Evolutionary conservation across 2,113 vertebrate genomes (phyloP), one percentile per base, ranked within the genome.

Genomic region (Catharus minimus): DNA sequence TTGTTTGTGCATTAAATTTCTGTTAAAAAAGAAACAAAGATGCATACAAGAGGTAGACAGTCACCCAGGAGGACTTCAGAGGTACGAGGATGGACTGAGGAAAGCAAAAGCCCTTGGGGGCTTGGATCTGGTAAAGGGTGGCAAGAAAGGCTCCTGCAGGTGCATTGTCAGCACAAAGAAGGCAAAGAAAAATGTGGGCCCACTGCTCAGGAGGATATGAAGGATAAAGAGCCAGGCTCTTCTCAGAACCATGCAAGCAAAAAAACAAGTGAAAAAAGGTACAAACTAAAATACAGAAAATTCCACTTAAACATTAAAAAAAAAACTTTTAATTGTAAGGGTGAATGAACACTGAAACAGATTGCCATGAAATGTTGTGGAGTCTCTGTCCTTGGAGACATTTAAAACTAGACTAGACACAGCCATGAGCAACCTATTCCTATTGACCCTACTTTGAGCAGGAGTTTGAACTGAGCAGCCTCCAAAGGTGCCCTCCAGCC

Each of bases 401-500:
- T 10, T 86, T 6, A 75, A 64, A 56, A 81, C 43, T 81, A 36
- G 60, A 36, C 39, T 64, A 68, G 47, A 50, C 28, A n/a, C 4
- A 3, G 36, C 13, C 16, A 32, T 83, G 23, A 74, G 52, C 39
- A 86, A 44, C 24, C 13, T 52, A 8, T 55, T 67, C 12, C 41
- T 79, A 41, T 71, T 76, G 33, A 82, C 41, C 18, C 27, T 86
- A 6, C 56, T 81, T 80, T 19, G 10, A 88, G 50, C 52, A 56
- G 44, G 15, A 2, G 0, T 32, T 86, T 89, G 33, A 44, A 46
- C 66, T 78, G 30, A 49, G 38, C 28, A 38, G 41, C 72, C 41
- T 88, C 49, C 80, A 80, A 58, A 81, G 39, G 43, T 60, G 38
- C 44, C 77, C 79, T 94, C 57, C 80, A 94, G 53, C 73, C 30